phyloP scores from a whole-genome alignment of 2,888 invertebrate genomes.

The Zeuzera pyrina region DNA sequence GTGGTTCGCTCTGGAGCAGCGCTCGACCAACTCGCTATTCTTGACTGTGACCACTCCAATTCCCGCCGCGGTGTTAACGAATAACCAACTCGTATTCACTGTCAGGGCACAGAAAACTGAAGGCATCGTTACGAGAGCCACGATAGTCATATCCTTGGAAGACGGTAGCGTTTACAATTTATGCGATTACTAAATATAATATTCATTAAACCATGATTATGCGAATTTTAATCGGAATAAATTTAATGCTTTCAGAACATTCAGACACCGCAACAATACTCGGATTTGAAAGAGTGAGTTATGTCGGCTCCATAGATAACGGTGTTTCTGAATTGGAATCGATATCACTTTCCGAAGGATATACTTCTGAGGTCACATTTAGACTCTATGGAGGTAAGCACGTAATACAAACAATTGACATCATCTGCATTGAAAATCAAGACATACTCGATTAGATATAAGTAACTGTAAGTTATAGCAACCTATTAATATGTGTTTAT shows the following conservation, averaged over 20 bases:
- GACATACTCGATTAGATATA: no score
- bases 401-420: no score
- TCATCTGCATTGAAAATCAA: no score
- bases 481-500: no score
- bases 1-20: conserved; percentile 4
- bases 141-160: conserved; percentile 14
- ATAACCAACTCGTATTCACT: conserved; percentile 13
- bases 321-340: conserved; percentile 8
- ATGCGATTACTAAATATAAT: background rate
- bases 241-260: conserved; percentile 10
- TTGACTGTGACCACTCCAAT: conserved; percentile 5
- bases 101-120: conserved; percentile 13
- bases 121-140: conserved; percentile 11
- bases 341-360: conserved; percentile 14
- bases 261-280: conserved; percentile 10
- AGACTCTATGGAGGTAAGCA: conserved; percentile 13
- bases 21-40: background rate
- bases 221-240: no score
- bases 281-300: conserved; percentile 17
- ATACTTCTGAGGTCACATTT: conserved; percentile 10
- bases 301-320: conserved; percentile 14
- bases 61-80: conserved; percentile 13
- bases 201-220: no score
- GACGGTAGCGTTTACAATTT: conserved; percentile 13
- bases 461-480: no score